phyloP scores from a whole-genome alignment of 2,113 vertebrate genomes.

The Zonotrichia leucophrys region DNA sequence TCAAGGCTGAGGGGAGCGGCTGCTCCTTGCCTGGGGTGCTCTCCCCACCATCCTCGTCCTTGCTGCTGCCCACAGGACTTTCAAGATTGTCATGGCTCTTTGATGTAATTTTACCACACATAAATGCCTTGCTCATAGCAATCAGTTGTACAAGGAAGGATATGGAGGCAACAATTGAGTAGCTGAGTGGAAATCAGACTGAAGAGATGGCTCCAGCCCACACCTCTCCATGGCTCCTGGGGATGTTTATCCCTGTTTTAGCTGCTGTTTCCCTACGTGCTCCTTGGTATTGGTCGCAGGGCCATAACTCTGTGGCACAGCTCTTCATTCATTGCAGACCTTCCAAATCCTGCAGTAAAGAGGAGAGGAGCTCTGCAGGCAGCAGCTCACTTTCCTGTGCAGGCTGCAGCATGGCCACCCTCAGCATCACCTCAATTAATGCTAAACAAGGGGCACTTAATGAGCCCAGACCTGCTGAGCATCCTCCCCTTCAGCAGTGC shows the following conservation, averaged over 20 bases:
- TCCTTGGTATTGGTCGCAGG: background rate
- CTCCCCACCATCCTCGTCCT: background rate
- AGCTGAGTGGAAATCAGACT: background rate
- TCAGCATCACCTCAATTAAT: background rate
- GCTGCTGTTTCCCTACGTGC: accelerated
- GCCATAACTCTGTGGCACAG: background rate
- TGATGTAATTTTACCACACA: background rate
- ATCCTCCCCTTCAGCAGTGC: background rate
- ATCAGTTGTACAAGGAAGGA: background rate
- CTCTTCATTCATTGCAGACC: background rate
- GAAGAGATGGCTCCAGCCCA: background rate
- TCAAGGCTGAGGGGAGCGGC: background rate
- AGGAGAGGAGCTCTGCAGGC: background rate
- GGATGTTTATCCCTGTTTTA: background rate
- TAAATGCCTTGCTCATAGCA: background rate
- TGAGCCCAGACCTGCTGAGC: background rate
- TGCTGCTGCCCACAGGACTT: background rate
- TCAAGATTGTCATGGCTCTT: background rate
- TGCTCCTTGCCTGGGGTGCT: background rate
- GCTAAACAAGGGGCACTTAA: accelerated
- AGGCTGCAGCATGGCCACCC: background rate
- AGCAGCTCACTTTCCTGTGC: background rate
- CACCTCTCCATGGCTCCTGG: background rate
- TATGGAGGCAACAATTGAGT: accelerated
- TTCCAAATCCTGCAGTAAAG: background rate